Conservation (phyloP, 2,888 invertebrate genomes). For the Aphodius granarius region DNA sequence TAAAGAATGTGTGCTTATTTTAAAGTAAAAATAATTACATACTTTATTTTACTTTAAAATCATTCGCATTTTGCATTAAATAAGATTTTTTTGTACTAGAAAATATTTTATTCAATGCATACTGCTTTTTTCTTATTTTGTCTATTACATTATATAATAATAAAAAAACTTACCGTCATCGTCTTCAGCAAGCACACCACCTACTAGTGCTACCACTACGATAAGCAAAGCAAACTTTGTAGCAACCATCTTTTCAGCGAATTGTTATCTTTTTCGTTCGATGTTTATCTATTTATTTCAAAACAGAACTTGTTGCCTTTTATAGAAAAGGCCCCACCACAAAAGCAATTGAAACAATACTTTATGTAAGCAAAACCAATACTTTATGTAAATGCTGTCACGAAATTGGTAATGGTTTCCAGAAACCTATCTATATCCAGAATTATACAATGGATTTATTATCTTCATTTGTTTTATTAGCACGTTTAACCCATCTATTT, state of each 20-base stretch:
- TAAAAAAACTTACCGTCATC: conserved; percentile 18
- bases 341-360: neutral
- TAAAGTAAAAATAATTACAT: no score
- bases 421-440: neutral
- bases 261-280: conserved; percentile 13
- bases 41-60: no score
- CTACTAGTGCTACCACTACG: conserved; percentile 7
- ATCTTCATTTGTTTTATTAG: neutral
- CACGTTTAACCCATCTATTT: neutral
- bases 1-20: no score
- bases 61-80: no score
- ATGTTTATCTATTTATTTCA: neutral
- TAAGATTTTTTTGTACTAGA: no score
- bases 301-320: neutral
- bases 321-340: neutral
- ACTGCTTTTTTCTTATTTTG: neutral
- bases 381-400: neutral
- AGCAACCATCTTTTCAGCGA: neutral
- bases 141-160: neutral
- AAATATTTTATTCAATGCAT: no score
- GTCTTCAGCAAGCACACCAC: neutral
- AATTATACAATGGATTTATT: neutral
- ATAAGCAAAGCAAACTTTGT: neutral
- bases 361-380: neutral
- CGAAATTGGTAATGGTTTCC: neutral